Conservation (phyloP, 1,140 invertebrate species). For the Drosophila ogumai region DNA sequence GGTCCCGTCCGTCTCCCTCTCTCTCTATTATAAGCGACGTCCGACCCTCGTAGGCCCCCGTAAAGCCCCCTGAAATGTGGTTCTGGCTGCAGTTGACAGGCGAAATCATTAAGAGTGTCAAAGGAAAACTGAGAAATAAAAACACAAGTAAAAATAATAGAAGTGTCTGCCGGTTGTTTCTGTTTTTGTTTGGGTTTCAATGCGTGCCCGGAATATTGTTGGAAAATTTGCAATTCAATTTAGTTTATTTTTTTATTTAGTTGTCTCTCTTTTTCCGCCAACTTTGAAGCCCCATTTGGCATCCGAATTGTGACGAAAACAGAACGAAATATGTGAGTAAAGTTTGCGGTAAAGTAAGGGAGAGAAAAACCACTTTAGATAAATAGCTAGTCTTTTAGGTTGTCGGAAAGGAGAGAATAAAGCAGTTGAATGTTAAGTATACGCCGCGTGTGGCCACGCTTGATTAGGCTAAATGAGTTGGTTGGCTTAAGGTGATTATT, state of each 20-base stretch:
- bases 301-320: slow-evolving; percentile 50
- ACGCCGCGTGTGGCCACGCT: slow-evolving; percentile 26
- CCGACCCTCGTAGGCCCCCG: slow-evolving; percentile 7
- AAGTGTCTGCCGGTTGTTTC: slow-evolving; percentile 34
- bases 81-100: slow-evolving; percentile 60
- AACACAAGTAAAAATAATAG: slow-evolving; percentile 31
- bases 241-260: slow-evolving; percentile 30
- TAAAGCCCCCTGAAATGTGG: slow-evolving; percentile 17
- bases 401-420: slow-evolving; percentile 1
- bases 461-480: slow-evolving; percentile 19
- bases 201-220: slow-evolving; percentile 70
- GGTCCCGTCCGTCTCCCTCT: neutral
- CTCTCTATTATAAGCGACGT: slow-evolving; percentile 18
- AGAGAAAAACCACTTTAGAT: slow-evolving; percentile 28
- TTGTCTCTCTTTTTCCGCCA: slow-evolving; percentile 26
- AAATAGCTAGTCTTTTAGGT: slow-evolving; percentile 26
- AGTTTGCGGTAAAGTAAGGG: slow-evolving; percentile 3
- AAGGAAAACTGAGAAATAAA: slow-evolving; percentile 54
- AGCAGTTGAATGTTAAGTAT: slow-evolving; percentile 28
- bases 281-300: slow-evolving; percentile 34
- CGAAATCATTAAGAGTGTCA: slow-evolving; percentile 80
- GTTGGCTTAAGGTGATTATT: slow-evolving; percentile 8
- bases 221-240: slow-evolving; percentile 78
- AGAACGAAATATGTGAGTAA: slow-evolving; percentile 13
- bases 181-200: slow-evolving; percentile 45